phyloP scores from a whole-genome alignment of 2,888 invertebrate species.

The Brachycybe producta region DNA sequence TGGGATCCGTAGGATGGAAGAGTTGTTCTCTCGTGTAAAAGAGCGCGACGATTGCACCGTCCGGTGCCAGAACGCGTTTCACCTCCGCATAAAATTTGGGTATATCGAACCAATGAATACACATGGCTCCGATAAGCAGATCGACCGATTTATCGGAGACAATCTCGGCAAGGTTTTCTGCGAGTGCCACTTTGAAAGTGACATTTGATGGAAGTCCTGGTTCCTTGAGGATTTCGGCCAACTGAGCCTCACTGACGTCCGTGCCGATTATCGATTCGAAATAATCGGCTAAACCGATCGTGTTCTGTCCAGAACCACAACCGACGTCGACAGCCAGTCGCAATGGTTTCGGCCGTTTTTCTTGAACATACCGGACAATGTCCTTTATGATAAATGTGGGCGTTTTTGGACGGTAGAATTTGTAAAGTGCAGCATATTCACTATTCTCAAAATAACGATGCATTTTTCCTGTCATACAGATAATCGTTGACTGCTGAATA shows the following conservation, averaged over 20 bases:
- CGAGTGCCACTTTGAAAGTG: constrained; percentile 29
- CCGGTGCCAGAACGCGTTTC: constrained; percentile 33
- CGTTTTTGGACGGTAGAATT: constrained; percentile 12
- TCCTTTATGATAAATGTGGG: constrained; percentile 3
- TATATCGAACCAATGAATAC: constrained; percentile 38
- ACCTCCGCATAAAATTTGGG: constrained; percentile 36
- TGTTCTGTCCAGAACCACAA: constrained; percentile 41
- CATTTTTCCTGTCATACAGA: too few species aligned
- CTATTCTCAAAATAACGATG: constrained; percentile 8
- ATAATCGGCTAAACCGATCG: constrained; percentile 33
- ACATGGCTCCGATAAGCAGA: constrained; percentile 35
- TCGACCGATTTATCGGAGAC: constrained; percentile 29
- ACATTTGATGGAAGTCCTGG: constrained; percentile 26
- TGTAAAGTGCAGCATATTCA: constrained; percentile 11
- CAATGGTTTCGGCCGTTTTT: constrained; percentile 6
- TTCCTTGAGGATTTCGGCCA: constrained; percentile 31
- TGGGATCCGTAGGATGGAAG: too few species aligned
- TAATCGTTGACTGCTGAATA: too few species aligned
- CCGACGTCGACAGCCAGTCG: constrained; percentile 38
- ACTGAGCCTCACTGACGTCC: constrained; percentile 36
- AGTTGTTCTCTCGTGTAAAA: background rate
- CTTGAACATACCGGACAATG: constrained; percentile 12
- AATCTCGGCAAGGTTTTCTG: constrained; percentile 33
- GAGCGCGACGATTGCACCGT: constrained; percentile 32
- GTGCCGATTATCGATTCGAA: constrained; percentile 37